Evolutionary conservation across 2,113 vertebrate genomes (phyloP), one percentile per base, ranked within the genome.

Genomic region (Synchiropus splendidus): DNA sequence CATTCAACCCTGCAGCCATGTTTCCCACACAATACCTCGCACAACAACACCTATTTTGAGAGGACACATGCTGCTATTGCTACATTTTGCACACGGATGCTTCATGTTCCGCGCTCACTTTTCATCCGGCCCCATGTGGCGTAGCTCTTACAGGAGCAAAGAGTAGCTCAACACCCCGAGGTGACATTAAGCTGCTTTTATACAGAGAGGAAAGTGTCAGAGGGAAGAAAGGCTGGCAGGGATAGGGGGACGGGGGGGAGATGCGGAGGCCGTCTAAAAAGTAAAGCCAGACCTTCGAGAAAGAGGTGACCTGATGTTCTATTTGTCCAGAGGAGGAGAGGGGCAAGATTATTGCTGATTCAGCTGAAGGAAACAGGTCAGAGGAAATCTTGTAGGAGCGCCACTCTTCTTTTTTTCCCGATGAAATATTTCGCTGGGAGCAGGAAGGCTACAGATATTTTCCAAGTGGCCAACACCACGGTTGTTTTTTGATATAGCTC

Each of bases 101-200:
- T 36, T 6, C 4, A 17, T 36, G 45, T 40, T 49, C 45, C 39
- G 41, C 27, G 43, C 52, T 61, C 66, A 12, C 31, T 21, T 48
- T 39, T 31, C 42, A 54, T 68, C 54, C 45, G 16, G 50, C 31
- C 41, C 56, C 53, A 39, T 13, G 4, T 30, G 36, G 36, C 53
- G 37, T 43, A 16, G 39, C 59, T 50, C 44, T 59, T 43, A 55
- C 38, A 39, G 37, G 21, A 51, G 58, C 45, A 54, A 32, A 62
- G 30, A 46, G 56, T 39, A 15, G 44, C 32, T 45, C 36, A 34
- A 37, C 41, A 59, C 53, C 75, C 76, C 6, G 54, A 68, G 72
- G 74, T 68, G 48, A 75, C 62, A 75, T 77, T 74, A 74, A 67
- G 63, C 51, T 66, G 58, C 67, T 77, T 75, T 67, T 62, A 57